Conservation (phyloP, 2,797 vertebrate species). For the Ctenochaetus hawaiiensis region DNA sequence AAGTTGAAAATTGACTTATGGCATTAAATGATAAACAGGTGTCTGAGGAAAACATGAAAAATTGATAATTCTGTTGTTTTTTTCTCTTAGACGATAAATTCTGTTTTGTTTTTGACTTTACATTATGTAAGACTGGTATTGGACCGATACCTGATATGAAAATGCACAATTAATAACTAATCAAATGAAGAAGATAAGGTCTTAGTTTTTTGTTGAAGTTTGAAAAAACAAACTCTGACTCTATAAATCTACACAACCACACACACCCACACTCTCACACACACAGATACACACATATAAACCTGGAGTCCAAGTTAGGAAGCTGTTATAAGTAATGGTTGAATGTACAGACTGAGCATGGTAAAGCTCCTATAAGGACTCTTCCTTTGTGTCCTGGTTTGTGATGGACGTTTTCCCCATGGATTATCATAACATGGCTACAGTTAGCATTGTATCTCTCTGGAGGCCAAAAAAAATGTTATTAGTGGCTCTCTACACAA, state of each 20-base stretch:
- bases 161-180: constrained; percentile 45
- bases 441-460: constrained; percentile 33
- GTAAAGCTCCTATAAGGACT: constrained; percentile 1
- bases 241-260: background rate
- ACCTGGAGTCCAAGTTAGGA: background rate
- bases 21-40: constrained; percentile 40
- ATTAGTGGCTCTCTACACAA: constrained; percentile 44
- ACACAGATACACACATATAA: background rate
- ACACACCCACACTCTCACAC: background rate
- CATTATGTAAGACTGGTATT: constrained; percentile 15
- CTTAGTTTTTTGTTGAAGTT: constrained; percentile 8
- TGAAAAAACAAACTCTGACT: constrained; percentile 3
- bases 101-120: constrained; percentile 9
- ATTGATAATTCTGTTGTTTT: constrained; percentile 32
- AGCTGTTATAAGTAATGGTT: background rate
- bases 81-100: constrained; percentile 4
- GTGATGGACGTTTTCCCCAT: constrained; percentile 31
- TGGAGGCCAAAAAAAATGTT: constrained; percentile 26
- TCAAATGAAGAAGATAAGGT: constrained; percentile 12
- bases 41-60: constrained; percentile 35
- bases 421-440: constrained; percentile 44
- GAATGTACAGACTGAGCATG: background rate
- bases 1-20: constrained; percentile 31
- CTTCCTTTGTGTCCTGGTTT: background rate
- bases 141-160: constrained; percentile 23